phyloP scores from a whole-genome alignment of 2,797 vertebrate genomes.

The Fundulus diaphanus region DNA sequence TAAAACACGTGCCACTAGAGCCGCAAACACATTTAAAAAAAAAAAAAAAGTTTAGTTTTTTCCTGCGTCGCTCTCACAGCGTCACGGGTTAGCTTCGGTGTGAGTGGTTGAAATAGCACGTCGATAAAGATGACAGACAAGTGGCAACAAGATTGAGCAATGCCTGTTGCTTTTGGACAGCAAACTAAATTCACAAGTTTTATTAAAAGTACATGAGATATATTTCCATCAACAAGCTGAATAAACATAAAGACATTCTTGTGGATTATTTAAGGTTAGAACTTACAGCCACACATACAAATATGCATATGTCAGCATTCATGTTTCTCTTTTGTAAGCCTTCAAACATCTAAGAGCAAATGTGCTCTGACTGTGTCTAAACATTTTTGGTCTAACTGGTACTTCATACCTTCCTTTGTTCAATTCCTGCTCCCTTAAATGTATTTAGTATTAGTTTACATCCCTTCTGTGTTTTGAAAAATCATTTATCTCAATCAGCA shows the following conservation, averaged over 20 bases:
- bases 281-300: neutral
- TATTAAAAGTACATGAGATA: neutral
- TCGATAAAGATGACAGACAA: too few species aligned
- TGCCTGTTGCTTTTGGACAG: neutral
- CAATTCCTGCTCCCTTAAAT: neutral
- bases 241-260: neutral
- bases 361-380: neutral
- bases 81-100: too few species aligned
- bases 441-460: constrained; percentile 52
- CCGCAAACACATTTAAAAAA: too few species aligned
- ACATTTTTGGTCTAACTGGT: neutral
- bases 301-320: neutral
- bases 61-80: too few species aligned
- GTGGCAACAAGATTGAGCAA: neutral
- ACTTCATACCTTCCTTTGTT: neutral
- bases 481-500: constrained; percentile 93
- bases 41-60: too few species aligned
- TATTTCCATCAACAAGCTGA: neutral
- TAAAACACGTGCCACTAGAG: too few species aligned
- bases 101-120: too few species aligned
- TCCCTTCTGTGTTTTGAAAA: constrained; percentile 76
- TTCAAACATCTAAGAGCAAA: neutral
- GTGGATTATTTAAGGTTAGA: neutral
- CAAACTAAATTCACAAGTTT: neutral
- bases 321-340: neutral